phyloP scores from a whole-genome alignment of 1,140 invertebrate species.

The Drosophila sp. region DNA sequence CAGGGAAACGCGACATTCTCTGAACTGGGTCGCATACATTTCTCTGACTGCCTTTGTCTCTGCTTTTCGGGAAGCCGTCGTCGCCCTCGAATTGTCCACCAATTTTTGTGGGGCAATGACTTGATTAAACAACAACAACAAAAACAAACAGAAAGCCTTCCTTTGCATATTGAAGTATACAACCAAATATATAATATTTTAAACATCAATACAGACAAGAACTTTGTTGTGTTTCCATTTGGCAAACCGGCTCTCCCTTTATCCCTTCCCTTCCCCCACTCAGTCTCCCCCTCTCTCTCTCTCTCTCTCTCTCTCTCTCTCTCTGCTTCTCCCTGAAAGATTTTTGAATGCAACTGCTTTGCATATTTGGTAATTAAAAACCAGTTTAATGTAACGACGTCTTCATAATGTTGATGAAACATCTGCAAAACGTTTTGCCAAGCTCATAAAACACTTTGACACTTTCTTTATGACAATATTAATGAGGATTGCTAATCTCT shows the following conservation, averaged over 20 bases:
- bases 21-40: constrained; percentile 48
- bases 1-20: constrained; percentile 51
- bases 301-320: neutral
- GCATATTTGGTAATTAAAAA: constrained; percentile 59
- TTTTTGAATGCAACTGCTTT: constrained; percentile 43
- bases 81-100: constrained; percentile 58
- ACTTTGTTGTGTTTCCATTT: constrained; percentile 41
- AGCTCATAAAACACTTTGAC: constrained; percentile 60
- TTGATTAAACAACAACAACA: constrained; percentile 56
- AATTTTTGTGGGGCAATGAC: constrained; percentile 80
- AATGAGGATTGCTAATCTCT: constrained; percentile 25
- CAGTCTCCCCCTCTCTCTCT: neutral
- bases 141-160: constrained; percentile 11
- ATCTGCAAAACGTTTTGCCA: constrained; percentile 50
- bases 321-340: neutral
- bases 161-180: constrained; percentile 16
- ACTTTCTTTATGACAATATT: constrained; percentile 66
- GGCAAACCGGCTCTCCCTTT: constrained; percentile 27
- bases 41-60: constrained; percentile 44
- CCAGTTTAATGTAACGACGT: constrained; percentile 67
- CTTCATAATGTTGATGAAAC: constrained; percentile 44
- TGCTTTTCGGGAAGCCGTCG: constrained; percentile 31
- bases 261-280: neutral
- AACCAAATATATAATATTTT: constrained; percentile 12
- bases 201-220: constrained; percentile 20